Conservation (phyloP, 1,140 invertebrate species). For the Goniozus legneri region DNA sequence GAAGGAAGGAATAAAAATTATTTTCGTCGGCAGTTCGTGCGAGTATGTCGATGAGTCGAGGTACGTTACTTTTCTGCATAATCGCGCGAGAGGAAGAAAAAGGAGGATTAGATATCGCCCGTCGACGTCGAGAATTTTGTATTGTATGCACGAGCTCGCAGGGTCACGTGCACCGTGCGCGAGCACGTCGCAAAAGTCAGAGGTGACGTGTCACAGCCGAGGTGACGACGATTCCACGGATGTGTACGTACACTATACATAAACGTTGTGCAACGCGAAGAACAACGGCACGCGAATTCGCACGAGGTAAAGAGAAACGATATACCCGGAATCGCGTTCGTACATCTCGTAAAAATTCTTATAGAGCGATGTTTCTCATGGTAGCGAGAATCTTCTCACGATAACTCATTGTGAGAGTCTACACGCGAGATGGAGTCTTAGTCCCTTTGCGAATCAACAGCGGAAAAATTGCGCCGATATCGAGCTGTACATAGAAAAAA, state of each 20-base stretch:
- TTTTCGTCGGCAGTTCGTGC: no score
- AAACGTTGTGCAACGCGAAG: conserved; percentile 34
- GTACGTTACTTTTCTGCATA: no score
- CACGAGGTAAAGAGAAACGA: conserved; percentile 6
- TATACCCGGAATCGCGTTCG: conserved; percentile 12
- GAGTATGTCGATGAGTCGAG: no score
- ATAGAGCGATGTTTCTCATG: no score
- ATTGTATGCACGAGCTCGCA: background rate
- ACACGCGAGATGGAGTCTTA: no score
- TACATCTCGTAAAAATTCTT: conserved; percentile 30
- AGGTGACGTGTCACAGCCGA: conserved; percentile 44
- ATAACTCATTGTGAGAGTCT: no score
- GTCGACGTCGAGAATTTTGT: background rate
- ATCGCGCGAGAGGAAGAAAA: background rate
- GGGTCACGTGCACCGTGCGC: conserved; percentile 12
- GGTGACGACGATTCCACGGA: conserved; percentile 37
- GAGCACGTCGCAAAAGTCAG: conserved; percentile 33
- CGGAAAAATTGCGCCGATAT: no score
- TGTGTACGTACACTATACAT: background rate
- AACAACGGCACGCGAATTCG: no score
- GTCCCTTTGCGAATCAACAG: no score
- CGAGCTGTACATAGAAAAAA: no score
- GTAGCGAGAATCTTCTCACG: no score
- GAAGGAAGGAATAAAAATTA: no score
- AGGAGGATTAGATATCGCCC: background rate